Evolutionary conservation across 2,888 invertebrate genomes (phyloP).

Genomic region (Gastracanthus pulcherrimus): DNA sequence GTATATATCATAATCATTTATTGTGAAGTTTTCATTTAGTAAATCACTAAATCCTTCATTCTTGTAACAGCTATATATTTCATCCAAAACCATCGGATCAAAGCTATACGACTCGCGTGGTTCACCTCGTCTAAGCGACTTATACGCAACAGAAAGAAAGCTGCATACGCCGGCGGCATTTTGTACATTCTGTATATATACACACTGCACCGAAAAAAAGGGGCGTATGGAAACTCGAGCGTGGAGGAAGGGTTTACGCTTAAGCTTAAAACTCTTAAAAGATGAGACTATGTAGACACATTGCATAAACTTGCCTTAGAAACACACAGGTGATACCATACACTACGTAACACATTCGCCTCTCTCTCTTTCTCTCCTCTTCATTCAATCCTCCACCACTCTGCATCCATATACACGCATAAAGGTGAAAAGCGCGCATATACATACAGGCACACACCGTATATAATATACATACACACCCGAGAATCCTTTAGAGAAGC

Average conservation of each 20-base stretch:
- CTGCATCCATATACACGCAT: not conserved
- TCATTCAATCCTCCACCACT: no score
- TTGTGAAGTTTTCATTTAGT: no score
- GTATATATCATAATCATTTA: no score
- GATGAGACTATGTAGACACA: not conserved
- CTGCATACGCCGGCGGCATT: not conserved
- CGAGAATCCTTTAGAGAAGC: constrained; percentile 12
- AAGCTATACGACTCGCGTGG: not conserved
- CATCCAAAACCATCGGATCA: no score
- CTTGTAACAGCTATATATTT: no score
- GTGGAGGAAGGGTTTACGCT: constrained; percentile 26
- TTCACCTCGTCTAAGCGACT: not conserved
- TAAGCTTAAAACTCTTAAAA: constrained; percentile 47
- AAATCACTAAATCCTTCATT: no score
- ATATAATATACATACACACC: no score
- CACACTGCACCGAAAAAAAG: no score
- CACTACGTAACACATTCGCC: no score
- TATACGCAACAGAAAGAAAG: not conserved
- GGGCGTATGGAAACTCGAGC: constrained; percentile 31
- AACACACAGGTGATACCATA: constrained; percentile 46
- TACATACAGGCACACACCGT: no score
- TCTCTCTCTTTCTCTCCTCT: no score
- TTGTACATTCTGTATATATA: not conserved
- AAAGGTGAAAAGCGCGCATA: not conserved
- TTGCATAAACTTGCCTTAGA: constrained; percentile 12